A percentile compares a stretch with the other conserved stretches of the same genome.
Conservation (phyloP, 2,797 vertebrate species). For the Spheniscus humboldti region DNA sequence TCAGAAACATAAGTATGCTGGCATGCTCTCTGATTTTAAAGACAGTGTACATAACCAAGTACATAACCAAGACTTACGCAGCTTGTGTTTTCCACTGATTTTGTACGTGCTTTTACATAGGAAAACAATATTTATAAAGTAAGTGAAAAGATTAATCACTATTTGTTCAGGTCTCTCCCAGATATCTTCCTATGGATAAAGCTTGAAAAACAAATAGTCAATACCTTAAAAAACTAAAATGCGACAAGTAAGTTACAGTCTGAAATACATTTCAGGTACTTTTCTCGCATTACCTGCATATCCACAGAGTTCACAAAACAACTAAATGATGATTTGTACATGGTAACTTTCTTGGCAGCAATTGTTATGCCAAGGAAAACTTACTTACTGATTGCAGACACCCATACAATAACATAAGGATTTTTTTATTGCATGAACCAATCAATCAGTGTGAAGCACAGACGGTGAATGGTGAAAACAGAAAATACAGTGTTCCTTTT, state of each 20-base stretch:
- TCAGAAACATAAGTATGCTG: neutral
- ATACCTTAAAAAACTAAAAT: neutral
- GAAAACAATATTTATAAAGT: neutral
- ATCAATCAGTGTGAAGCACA: neutral
- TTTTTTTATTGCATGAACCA: neutral
- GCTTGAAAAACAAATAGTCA: neutral
- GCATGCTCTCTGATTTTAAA: neutral
- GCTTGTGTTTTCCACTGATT: neutral
- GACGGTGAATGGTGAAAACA: neutral
- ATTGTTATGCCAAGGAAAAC: neutral
- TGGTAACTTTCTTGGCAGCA: neutral
- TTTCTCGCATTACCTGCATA: neutral
- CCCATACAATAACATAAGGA: neutral
- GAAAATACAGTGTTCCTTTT: neutral
- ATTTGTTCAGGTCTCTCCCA: neutral
- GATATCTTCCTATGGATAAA: neutral
- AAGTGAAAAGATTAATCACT: neutral
- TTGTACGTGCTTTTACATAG: neutral
- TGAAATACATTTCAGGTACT: neutral
- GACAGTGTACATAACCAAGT: neutral
- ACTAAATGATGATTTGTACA: neutral
- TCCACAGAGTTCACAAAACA: neutral
- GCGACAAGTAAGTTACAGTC: neutral
- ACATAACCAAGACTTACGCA: neutral
- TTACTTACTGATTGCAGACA: conserved; percentile 2